These are phyloP conservation scores for Megaceryle maxima DNA, from an alignment of 2,113 vertebrate species.

Conservation along the genomic window DNA sequence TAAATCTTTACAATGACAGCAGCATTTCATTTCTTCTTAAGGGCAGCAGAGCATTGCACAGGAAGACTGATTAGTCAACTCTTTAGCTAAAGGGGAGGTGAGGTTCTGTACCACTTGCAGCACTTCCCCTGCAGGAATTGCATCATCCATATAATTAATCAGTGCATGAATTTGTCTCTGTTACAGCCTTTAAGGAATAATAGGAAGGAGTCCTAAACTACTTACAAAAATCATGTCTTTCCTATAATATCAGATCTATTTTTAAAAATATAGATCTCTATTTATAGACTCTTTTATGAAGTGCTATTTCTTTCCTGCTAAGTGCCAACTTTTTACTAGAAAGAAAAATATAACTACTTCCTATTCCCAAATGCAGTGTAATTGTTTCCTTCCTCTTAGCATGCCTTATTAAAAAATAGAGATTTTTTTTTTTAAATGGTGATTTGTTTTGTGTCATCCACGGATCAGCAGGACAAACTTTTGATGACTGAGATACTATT, in stretches of 20 bases:
- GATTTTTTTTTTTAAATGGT: neutral
- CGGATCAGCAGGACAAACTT: neutral
- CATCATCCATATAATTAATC: neutral
- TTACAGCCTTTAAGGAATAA: neutral
- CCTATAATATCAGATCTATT: neutral
- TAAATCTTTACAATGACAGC: neutral
- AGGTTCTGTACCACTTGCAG: neutral
- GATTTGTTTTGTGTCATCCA: neutral
- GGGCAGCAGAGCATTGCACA: neutral
- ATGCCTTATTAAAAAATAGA: neutral
- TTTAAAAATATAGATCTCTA: neutral
- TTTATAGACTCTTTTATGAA: neutral
- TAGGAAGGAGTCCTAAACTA: neutral
- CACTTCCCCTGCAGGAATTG: neutral
- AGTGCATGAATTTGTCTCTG: neutral
- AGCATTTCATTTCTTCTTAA: neutral
- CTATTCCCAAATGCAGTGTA: neutral
- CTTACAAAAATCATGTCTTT: neutral
- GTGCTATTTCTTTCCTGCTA: neutral
- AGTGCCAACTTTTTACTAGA: neutral
- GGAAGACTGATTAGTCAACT: neutral
- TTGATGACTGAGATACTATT: neutral
- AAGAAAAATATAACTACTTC: neutral
- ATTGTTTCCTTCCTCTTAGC: neutral
- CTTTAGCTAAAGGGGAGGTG: neutral